Base-by-base conservation (phyloP, 2,797 vertebrate genomes). In the Echeneis naucrates region DNA sequence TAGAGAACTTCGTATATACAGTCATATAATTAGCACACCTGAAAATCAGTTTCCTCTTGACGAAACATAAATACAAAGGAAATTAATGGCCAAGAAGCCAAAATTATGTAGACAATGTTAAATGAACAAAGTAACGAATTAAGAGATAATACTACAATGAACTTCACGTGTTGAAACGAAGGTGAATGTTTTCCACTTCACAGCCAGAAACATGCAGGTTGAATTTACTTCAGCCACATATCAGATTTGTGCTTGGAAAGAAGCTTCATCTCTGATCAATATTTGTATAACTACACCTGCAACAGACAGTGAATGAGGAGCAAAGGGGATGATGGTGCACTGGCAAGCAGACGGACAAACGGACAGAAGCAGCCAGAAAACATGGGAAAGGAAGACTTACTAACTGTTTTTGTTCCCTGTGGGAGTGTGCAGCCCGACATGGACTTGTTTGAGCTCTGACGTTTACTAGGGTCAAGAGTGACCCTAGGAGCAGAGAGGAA, bases 381-480 rank as follows among this genome's bases (percentile, higher is more conserved):
- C 87, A 92, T 80, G 92, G 91, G 89, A 92, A 90, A 92, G 90
- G 88, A 93, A 92, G 87, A 98, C 97, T 98, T 97, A 98, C 97
- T 96, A 97, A 98, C 94, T 94, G 94, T 97, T 94, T 97, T 98
- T 95, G 97, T 95, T 94, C 96, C 97, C 94, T 97, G 97, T 77
- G 97, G 96, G 90, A 97, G 94, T 93, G 96, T 95, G 91, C 96
- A 94, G 91, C 97, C 97, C 88, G 97, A 97, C 89, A 98, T 95
- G 82, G 96, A 97, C 93, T 97, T 95, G 93, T 97, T 97, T 95
- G 97, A 97, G 93, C 95, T 96, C 95, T 96, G 97, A 90, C 96
- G 95, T 95, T 98, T 98, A 95, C 96, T 96, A 88, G 97, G 97
- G 96, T 98, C 97, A 94, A 98, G 96, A 96, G 95, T 97, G 95